A percentile compares a stretch with the other conserved stretches of the same genome.
These are phyloP conservation scores for Synodontis membranacea DNA, from an alignment of 2,113 vertebrate genomes.

Conservation along the genomic window DNA sequence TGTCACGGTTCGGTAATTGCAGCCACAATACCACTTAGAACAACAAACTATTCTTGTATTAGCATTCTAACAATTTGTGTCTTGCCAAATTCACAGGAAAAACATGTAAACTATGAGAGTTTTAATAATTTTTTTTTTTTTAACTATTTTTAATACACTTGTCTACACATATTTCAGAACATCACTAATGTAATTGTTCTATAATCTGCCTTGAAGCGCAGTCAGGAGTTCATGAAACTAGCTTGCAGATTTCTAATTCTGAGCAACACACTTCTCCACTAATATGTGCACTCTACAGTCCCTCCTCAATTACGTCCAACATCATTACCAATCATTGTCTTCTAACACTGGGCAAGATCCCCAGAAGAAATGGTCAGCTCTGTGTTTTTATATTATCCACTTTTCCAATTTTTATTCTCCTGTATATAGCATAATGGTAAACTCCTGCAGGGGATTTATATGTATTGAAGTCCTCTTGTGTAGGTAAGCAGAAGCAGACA, in stretches of 20 bases:
- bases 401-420: neutral
- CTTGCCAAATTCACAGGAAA: slow-evolving; percentile 6
- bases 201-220: neutral
- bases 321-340: slow-evolving; percentile 19
- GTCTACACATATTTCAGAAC: neutral
- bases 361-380: neutral
- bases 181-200: neutral
- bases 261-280: neutral
- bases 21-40: slow-evolving; percentile 8
- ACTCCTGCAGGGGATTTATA: slow-evolving; percentile 18
- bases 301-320: slow-evolving; percentile 19
- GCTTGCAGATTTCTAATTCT: neutral
- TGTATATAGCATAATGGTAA: slow-evolving; percentile 16
- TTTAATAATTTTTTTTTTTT: neutral
- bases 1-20: slow-evolving; percentile 8
- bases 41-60: slow-evolving; percentile 7
- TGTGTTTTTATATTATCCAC: slow-evolving; percentile 2
- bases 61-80: neutral
- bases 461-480: slow-evolving; percentile 8
- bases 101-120: neutral
- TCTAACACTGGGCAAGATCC: slow-evolving; percentile 15
- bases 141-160: neutral
- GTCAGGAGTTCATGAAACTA: neutral
- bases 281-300: neutral
- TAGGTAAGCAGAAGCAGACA: slow-evolving; percentile 10